Percentiles rank a stretch among this genome's conserved stretches.
Conservation (phyloP, 2,797 vertebrate species). For the Phalloptychus januarius region DNA sequence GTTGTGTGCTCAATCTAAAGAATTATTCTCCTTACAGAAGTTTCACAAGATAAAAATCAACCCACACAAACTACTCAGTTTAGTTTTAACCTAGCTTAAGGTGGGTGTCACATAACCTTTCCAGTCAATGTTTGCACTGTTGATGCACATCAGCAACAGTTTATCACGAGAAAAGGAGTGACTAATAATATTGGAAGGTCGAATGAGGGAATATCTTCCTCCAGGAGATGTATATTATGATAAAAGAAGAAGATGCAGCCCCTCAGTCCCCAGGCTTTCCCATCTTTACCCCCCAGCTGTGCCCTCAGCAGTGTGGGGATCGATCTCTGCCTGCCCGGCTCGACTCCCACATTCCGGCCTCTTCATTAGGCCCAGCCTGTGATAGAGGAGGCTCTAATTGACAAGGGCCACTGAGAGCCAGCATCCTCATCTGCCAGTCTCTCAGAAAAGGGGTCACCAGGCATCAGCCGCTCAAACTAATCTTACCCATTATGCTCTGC, state of each 20-base stretch:
- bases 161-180: constrained; percentile 12
- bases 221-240: constrained; percentile 19
- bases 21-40: neutral
- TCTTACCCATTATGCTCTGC: constrained; percentile 80
- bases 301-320: constrained; percentile 65
- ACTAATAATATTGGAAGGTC: constrained; percentile 47
- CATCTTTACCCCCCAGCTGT: constrained; percentile 36
- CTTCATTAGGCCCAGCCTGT: constrained; percentile 74
- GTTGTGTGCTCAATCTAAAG: neutral
- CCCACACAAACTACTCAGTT: constrained; percentile 22
- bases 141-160: constrained; percentile 23
- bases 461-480: constrained; percentile 80
- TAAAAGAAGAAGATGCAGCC: constrained; percentile 24
- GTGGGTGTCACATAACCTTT: constrained; percentile 4
- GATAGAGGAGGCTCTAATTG: constrained; percentile 76
- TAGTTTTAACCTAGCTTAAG: constrained; percentile 28
- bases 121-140: constrained; percentile 7
- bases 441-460: constrained; percentile 62
- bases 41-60: neutral
- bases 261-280: constrained; percentile 60
- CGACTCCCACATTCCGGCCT: constrained; percentile 58
- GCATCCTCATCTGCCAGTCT: constrained; percentile 65
- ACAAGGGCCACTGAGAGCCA: constrained; percentile 78
- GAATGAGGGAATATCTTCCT: constrained; percentile 32
- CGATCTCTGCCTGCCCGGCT: constrained; percentile 62